Percentiles rank a stretch among this genome's conserved stretches.
phyloP scores from a whole-genome alignment of 2,888 invertebrate genomes.

The Apocheima hispidaria region DNA sequence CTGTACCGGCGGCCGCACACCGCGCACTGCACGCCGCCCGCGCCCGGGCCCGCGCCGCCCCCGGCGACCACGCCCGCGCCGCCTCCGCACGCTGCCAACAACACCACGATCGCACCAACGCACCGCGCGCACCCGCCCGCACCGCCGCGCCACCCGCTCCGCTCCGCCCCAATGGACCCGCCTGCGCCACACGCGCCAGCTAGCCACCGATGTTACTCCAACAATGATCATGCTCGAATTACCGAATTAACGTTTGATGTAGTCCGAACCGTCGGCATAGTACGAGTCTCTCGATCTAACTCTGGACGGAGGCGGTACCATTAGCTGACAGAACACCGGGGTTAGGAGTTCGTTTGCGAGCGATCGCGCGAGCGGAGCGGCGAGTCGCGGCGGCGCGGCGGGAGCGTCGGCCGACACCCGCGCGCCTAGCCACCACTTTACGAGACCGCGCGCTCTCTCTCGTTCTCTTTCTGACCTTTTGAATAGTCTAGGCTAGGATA shows the following conservation, averaged over 20 bases:
- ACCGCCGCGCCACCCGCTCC: constrained; percentile 38
- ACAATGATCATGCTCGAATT: neutral
- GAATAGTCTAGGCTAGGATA: constrained; percentile 18
- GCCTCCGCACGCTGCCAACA: constrained; percentile 35
- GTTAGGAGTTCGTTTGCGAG: constrained; percentile 29
- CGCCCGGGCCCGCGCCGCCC: constrained; percentile 54
- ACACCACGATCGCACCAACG: constrained; percentile 50
- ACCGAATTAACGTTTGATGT: neutral
- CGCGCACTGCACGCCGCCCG: constrained; percentile 84
- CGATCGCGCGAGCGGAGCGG: constrained; percentile 47
- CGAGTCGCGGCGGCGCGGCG: constrained; percentile 54
- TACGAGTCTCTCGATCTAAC: neutral
- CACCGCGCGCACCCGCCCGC: constrained; percentile 78
- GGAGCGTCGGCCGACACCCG: constrained; percentile 78
- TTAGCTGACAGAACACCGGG: constrained; percentile 45
- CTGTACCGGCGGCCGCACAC: constrained; percentile 90
- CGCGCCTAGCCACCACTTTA: constrained; percentile 77
- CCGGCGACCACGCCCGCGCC: constrained; percentile 50
- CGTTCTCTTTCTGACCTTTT: constrained; percentile 42
- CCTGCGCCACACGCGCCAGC: neutral
- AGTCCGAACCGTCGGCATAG: neutral
- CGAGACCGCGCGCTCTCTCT: constrained; percentile 72
- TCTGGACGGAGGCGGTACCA: constrained; percentile 25
- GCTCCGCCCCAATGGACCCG: constrained; percentile 5
- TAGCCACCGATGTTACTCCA: neutral